These are phyloP conservation scores for Oreohelix idahoensis DNA, from an alignment of 1,140 invertebrate genomes.

Conservation along the genomic window DNA sequence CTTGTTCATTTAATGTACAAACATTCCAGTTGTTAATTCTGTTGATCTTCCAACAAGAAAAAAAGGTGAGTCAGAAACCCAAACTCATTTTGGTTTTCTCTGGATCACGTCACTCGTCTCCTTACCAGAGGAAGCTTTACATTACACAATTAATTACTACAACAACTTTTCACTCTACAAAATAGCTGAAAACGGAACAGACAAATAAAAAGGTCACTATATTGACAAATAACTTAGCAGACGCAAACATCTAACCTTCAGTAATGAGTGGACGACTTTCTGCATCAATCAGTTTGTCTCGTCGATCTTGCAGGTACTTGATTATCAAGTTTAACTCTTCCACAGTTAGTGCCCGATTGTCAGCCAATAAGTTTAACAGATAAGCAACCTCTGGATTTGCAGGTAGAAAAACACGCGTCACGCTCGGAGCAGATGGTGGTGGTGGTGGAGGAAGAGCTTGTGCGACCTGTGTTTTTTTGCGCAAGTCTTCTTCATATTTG, in stretches of 20 bases:
- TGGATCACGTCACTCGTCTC: too few relatives aligned
- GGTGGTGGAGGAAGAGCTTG: conserved; percentile 14
- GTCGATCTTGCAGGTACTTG: conserved; percentile 83
- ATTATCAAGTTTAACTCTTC: conserved; percentile 87
- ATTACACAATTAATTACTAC: too few relatives aligned
- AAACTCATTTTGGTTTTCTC: too few relatives aligned
- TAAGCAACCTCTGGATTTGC: conserved; percentile 75
- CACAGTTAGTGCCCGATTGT: conserved; percentile 84
- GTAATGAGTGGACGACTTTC: conserved; percentile 36
- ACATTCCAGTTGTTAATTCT: too few relatives aligned
- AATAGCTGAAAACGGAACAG: too few relatives aligned
- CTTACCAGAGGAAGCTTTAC: too few relatives aligned
- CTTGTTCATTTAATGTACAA: too few relatives aligned
- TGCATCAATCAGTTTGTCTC: conserved; percentile 74
- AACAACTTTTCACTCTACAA: too few relatives aligned
- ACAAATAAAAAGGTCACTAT: too few relatives aligned
- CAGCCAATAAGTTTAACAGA: conserved; percentile 84
- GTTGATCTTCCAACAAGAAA: too few relatives aligned
- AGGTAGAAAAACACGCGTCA: conserved; percentile 44
- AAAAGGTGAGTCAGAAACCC: too few relatives aligned
- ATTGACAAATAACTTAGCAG: too few relatives aligned
- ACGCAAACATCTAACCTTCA: conserved; percentile 20
- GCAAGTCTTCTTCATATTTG: conserved; percentile 78
- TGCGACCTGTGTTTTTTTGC: conserved; percentile 51
- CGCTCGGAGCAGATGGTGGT: conserved; percentile 34